Base-by-base conservation (phyloP, 2,797 vertebrate genomes). In the Microtus californicus region DNA sequence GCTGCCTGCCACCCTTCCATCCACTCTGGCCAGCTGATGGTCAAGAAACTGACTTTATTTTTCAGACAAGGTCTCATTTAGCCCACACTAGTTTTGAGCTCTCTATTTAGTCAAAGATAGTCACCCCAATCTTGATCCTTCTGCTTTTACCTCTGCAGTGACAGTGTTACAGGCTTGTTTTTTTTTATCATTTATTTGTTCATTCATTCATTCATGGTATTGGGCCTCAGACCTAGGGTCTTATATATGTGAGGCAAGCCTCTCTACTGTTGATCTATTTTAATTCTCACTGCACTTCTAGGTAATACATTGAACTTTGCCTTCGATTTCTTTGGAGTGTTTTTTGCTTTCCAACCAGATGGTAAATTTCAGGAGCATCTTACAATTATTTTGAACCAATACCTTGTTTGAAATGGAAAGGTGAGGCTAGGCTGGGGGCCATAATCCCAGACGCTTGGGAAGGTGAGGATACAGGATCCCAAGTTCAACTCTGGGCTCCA, bases 1-100 rank as follows among this genome's bases (percentile, higher is more conserved):
- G 0, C 7, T 59, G 56, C 3, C 29, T 67, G 29, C 23, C 1
- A 27, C 7, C 21, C 37, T 37, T n/a, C 10, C 0, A 45, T 9
- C 90, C 15, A 2, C 77, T 45, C n/a, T 1, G 23, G 48, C 11
- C 80, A 21, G 27, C 14, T 6, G 69, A 31, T 17, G 1, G 34
- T 21, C 4, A 31, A 25, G 23, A 34, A 67, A n/a, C 1, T n/a
- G 90, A 73, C 25, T 63, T 61, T 82, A 48, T 87, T 56, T 71
- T 87, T 87, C 83, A 71, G 6, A 54, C 7, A 48, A 63, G 34
- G 17, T 29, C 25, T 77, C 73, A 27, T 27, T 8, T 63, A 48
- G 29, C 12, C 73, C 40, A 77, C 2, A 23, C 56, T 63, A 34
- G 21, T n/a, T 73, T 76, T n/a, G 54, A 59, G 54, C 51, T 87